Evolutionary conservation across 2,888 invertebrate genomes (phyloP), one percentile per base, ranked within the genome.

Genomic region (Arge pagana): DNA sequence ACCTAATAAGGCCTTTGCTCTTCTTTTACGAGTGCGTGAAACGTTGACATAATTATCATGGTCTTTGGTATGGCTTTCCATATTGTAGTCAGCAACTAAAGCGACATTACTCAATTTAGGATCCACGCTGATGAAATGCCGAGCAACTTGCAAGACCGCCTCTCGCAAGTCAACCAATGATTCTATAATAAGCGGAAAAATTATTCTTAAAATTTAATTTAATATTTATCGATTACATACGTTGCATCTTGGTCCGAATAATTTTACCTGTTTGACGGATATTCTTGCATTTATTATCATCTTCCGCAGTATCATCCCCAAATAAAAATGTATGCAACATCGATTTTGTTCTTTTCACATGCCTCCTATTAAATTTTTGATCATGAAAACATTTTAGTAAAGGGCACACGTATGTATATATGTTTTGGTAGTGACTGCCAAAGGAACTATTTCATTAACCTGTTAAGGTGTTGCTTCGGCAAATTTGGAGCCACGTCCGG

Each of bases 151-250:
- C 49, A 96, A 80, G 63, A 98, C 95, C 23, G 96, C 93, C 80
- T 99, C 97, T 62, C 97, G 84, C 48, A 99, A 82, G 80, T 98
- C 97, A n/a, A 99, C 96, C 60, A 99, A 81, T 68, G 98, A 89
- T 82, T 99, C 98, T 64, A 57, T 26, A 70, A 67, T 42, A 53
- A 52, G 19, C 7, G 23, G 11, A 4, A 11, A n/a, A 30, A 11
- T 19, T 19, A 11, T 28, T n/a, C 28, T 26, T 10, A 10, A 26
- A 26, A 26, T 26, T 26, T 26, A 26, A 10, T 10, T 26, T 26
- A n/a, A 26, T 4, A 30, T n/a, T n/a, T n/a, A n/a, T n/a, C n/a
- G n/a, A n/a, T n/a, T n/a, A n/a, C n/a, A 6, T 50, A 50, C 31
- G 13, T 16, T 37, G 37, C 35, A 3, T 39, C 15, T 11, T 42